Evolutionary conservation across 2,113 vertebrate genomes (phyloP), one percentile per base, ranked within the genome.

Genomic region (Pimephales promelas): DNA sequence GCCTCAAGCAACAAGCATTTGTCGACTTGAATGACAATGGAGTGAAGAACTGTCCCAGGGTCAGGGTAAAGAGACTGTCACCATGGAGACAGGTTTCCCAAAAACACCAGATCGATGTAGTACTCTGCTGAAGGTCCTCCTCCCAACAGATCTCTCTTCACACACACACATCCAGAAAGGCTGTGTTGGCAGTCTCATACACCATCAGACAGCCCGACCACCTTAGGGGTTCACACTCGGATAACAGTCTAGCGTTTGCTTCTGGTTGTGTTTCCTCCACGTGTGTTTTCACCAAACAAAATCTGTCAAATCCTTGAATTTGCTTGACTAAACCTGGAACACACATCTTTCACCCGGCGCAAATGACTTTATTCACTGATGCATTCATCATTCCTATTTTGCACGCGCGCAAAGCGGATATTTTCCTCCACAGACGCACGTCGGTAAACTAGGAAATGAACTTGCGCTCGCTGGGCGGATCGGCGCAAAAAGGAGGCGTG

Each of bases 1-100:
- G 2, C 13, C 52, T 57, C 52, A 56, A 57, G 49, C 73, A 76
- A 52, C 73, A 34, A 74, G 49, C 28, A 5, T 34, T 54, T 75
- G 73, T 56, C 20, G 47, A n/a, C 20, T 54, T 56, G 73, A 75
- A 75, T 54, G 49, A 26, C 73, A 75, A 75, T 75, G 49, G 26
- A 34, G 47, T 34, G 45, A n/a, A 56, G 73, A n/a, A 40, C 40
- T 40, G 31, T 77, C 74, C 18, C 8, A 52, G 52, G 31, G 74
- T 79, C 64, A 47, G 74, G 43, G 26, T 7, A 24, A 28, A 56
- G n/a, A 47, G 36, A 26, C 56, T 66, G 56, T 59, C 54, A 59
- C 74, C 74, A 64, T 57, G 28, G 16, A 81, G 20, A 68, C 72
- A 57, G 13, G 5, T 31, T 52, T 75, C 28, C 24, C 16, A 3